Evolutionary conservation across 2,888 invertebrate genomes (phyloP).

Genomic region (Diaprepes abbreviatus): DNA sequence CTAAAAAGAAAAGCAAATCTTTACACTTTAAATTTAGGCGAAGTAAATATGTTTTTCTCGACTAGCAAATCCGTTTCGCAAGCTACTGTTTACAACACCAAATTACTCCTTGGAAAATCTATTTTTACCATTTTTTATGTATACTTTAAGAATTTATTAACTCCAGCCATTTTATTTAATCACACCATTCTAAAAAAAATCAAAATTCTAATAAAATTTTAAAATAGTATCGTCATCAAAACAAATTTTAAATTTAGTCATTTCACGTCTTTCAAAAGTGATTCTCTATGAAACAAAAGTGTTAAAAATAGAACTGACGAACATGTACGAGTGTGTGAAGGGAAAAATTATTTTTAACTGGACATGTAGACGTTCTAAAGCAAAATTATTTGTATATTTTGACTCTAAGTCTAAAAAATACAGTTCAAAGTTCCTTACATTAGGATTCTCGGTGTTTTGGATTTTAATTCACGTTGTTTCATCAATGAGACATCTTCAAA

Average conservation of each 20-base stretch:
- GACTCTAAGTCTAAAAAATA: background rate
- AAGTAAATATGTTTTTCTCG: slow-evolving; percentile 1
- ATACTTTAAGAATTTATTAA: background rate
- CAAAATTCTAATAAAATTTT: background rate
- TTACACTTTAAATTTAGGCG: background rate
- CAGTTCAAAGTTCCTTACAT: background rate
- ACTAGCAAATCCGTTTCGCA: background rate
- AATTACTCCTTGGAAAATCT: background rate
- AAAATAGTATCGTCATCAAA: background rate
- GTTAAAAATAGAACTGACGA: slow-evolving; percentile 14
- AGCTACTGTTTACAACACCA: background rate
- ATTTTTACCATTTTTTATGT: background rate
- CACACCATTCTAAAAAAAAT: background rate
- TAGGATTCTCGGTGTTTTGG: too few species aligned
- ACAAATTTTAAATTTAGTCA: slow-evolving; percentile 13
- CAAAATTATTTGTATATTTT: background rate
- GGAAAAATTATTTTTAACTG: slow-evolving; percentile 7
- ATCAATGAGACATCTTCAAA: too few species aligned
- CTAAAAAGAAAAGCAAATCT: background rate
- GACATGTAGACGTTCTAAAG: slow-evolving; percentile 21
- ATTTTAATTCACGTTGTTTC: too few species aligned
- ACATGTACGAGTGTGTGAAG: background rate
- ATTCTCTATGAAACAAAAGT: background rate
- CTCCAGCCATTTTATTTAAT: background rate
- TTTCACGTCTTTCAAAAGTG: background rate